Percentiles rank a stretch among this genome's conserved stretches.
These are phyloP conservation scores for Zoanthus sociatus DNA, from an alignment of 92 coral and sea anemone genomes.

Conservation along the genomic window DNA sequence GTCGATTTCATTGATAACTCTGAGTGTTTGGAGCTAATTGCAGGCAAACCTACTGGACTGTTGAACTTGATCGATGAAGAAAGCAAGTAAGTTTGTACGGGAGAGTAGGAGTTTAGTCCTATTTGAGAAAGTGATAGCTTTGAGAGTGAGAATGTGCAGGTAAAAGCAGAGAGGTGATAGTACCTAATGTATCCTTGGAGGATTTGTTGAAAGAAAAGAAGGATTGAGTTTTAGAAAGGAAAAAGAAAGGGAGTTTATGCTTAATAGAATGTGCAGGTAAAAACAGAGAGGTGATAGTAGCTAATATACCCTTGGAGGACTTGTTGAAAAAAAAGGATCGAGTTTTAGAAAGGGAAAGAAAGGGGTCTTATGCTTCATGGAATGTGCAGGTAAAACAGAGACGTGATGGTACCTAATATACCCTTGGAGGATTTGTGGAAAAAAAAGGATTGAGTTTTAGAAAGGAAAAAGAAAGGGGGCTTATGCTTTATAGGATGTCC, in stretches of 20 bases:
- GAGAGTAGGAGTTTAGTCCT: too few relatives aligned
- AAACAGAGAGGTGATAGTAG: too few relatives aligned
- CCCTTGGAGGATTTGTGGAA: neutral
- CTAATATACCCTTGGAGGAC: too few relatives aligned
- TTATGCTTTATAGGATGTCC: neutral
- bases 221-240: neutral
- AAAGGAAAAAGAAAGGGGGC: neutral
- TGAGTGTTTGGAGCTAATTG: conserved; percentile 88
- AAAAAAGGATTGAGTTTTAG: neutral
- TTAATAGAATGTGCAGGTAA: neutral
- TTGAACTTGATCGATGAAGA: conserved; percentile 95
- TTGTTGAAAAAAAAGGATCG: neutral
- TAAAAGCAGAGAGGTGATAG: too few relatives aligned
- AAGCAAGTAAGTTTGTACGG: conserved; percentile 73
- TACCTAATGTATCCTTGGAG: too few relatives aligned
- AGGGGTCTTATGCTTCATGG: neutral
- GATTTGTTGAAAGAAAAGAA: neutral
- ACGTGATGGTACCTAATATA: too few relatives aligned
- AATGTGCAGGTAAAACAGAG: too few relatives aligned
- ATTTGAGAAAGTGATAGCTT: neutral
- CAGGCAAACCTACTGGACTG: conserved; percentile 95
- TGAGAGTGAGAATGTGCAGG: too few relatives aligned
- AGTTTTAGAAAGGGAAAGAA: neutral
- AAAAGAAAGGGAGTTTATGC: neutral
- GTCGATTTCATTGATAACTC: conserved; percentile 93